These are phyloP conservation scores for Ceratotherium simum DNA, from an alignment of 2,113 vertebrate genomes.

Conservation along the genomic window DNA sequence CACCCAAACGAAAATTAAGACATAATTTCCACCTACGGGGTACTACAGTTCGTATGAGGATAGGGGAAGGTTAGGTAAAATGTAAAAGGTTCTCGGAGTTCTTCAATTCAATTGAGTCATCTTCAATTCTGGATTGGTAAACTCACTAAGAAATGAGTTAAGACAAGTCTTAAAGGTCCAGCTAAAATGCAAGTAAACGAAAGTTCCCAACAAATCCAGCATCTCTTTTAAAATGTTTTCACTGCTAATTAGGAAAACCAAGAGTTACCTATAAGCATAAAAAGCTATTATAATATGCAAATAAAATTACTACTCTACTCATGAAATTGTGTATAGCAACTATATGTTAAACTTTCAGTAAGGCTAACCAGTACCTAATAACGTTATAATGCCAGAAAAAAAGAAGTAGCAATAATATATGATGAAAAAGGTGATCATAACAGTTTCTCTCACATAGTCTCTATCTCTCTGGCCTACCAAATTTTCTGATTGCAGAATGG, in stretches of 20 bases:
- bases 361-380: neutral
- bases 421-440: neutral
- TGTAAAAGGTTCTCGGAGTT: neutral
- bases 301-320: slow-evolving; percentile 9
- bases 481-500: neutral
- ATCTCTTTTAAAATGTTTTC: slow-evolving; percentile 1
- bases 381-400: neutral
- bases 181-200: slow-evolving; percentile 6
- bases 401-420: neutral
- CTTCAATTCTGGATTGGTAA: slow-evolving; percentile 9
- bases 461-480: neutral
- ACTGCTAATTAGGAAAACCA: slow-evolving; percentile 2
- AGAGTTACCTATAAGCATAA: neutral
- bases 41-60: neutral
- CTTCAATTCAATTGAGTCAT: neutral
- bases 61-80: neutral
- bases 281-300: neutral
- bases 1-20: slow-evolving; percentile 27
- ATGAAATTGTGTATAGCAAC: neutral
- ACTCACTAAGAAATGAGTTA: slow-evolving; percentile 29
- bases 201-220: neutral
- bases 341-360: neutral
- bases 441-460: neutral
- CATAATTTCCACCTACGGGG: neutral
- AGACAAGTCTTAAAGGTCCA: slow-evolving; percentile 3